Evolutionary conservation across 1,140 invertebrate species (phyloP).

Genomic region (Fopius arisanus): DNA sequence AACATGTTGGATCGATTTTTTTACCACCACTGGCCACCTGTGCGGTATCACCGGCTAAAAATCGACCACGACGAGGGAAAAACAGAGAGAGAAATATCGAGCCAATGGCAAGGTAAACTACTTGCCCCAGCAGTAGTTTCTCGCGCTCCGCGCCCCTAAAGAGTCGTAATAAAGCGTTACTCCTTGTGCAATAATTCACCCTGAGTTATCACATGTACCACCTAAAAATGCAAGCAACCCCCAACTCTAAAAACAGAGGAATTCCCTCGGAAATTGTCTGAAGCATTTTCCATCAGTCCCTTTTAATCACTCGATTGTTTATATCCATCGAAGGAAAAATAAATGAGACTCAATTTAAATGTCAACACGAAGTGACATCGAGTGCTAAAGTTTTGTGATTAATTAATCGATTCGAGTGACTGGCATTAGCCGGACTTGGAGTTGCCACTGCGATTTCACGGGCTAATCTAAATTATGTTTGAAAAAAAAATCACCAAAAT

Average conservation of each 20-base stretch:
- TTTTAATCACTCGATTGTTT: not conserved
- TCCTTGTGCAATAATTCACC: not conserved
- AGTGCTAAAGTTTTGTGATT: not conserved
- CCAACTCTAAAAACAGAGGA: not conserved
- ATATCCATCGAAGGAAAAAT: not conserved
- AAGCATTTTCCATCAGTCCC: not conserved
- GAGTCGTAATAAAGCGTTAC: conserved; percentile 7
- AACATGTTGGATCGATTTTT: conserved; percentile 52
- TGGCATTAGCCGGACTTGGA: not conserved
- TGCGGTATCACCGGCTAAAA: conserved; percentile 33
- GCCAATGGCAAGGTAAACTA: conserved; percentile 54
- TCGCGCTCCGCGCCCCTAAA: conserved; percentile 30
- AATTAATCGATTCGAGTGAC: not conserved
- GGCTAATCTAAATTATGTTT: not conserved
- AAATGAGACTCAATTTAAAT: not conserved
- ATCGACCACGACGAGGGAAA: conserved; percentile 40
- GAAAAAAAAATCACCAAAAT: not conserved
- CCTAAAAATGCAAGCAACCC: not conserved
- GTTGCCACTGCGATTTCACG: not conserved
- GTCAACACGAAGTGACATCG: not conserved
- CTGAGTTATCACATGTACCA: not conserved
- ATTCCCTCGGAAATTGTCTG: no score
- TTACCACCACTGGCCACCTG: conserved; percentile 38
- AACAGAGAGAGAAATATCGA: conserved; percentile 36
- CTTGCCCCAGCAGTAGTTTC: not conserved